Base-by-base conservation (phyloP, 2,797 vertebrate genomes). In the Okamejei kenojei region DNA sequence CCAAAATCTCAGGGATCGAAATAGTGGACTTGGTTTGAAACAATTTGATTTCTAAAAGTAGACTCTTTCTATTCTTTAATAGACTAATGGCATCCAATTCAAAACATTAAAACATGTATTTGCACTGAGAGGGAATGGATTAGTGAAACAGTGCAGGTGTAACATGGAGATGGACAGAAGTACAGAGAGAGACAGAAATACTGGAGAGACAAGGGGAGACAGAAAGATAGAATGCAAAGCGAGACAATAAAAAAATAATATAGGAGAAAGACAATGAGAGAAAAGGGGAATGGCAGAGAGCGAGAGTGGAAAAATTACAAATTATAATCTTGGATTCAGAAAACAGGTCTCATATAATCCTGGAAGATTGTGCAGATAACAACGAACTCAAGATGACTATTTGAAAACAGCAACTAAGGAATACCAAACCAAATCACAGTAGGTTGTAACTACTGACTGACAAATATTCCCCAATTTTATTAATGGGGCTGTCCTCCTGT, bases 271-370 rank as follows among this genome's bases (percentile, higher is more conserved):
- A 15, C 17, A 90, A 29, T 93, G 0, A 6, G 84, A 82, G 94
- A 21, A 94, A 77, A 94, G 38, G 65, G 93, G 86, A 93, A 32
- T 32, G 23, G 13, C 13, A 71, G 29, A 11, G 29, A 78, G 11
- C 7, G 29, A 32, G 76, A n/a, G 77, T 32, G 77, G 76, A 10
- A 77, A 29, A 32, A 32, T 77, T 9, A 77, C 2, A 77, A 78
- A 35, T 4, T 35, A 78, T 35, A n/a, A 78, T 35, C 77, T 11
- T 11, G n/a, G 77, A n/a, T 32, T 23, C 29, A 32, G 77, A 32
- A 35, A 78, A 78, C 10, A 78, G n/a, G 77, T 13, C 77, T n/a
- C 77, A 11, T 32, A 32, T 32, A 35, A 78, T 78, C 76, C 76
- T 11, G 10, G n/a, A 78, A 78, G n/a, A 78, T 32, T 78, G 77